These are phyloP conservation scores for Zaprionus vittiger DNA, from an alignment of 1,140 invertebrate genomes.

Conservation along the genomic window DNA sequence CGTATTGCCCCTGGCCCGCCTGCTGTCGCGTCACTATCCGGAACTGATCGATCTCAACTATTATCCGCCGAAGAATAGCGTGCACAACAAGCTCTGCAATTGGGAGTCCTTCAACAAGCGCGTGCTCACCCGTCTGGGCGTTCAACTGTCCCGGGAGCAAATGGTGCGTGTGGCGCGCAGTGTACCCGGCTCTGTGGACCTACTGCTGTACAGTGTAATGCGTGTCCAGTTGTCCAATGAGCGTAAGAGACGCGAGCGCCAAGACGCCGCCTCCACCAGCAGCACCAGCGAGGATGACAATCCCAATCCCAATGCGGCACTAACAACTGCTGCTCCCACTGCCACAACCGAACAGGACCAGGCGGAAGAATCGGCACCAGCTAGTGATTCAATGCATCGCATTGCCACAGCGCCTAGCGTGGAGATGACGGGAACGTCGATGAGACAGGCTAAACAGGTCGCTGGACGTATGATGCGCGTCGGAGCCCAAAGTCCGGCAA, in stretches of 20 bases:
- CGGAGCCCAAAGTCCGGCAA: no score
- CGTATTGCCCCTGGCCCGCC: constrained; percentile 90
- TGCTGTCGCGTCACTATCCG: constrained; percentile 89
- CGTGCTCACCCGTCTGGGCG: constrained; percentile 87
- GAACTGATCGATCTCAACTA: constrained; percentile 90
- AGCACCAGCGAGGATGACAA: no score
- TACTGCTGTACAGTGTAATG: constrained; percentile 85
- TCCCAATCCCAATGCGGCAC: not conserved
- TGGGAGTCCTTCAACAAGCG: constrained; percentile 90
- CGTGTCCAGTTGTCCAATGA: constrained; percentile 33
- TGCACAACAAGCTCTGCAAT: constrained; percentile 88
- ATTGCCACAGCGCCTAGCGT: not conserved
- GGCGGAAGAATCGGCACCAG: no score
- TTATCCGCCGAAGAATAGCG: constrained; percentile 88
- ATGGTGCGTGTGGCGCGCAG: constrained; percentile 87
- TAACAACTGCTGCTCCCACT: not conserved
- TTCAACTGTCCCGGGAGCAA: constrained; percentile 86
- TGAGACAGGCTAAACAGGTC: no score
- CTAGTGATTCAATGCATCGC: not conserved
- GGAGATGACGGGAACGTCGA: no score
- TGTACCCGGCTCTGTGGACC: constrained; percentile 87
- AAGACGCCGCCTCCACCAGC: no score
- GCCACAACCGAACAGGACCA: not conserved
- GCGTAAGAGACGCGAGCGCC: constrained; percentile 13
- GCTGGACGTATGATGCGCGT: no score